Conservation (phyloP, 2,113 vertebrate species). For the Meriones unguiculatus region DNA sequence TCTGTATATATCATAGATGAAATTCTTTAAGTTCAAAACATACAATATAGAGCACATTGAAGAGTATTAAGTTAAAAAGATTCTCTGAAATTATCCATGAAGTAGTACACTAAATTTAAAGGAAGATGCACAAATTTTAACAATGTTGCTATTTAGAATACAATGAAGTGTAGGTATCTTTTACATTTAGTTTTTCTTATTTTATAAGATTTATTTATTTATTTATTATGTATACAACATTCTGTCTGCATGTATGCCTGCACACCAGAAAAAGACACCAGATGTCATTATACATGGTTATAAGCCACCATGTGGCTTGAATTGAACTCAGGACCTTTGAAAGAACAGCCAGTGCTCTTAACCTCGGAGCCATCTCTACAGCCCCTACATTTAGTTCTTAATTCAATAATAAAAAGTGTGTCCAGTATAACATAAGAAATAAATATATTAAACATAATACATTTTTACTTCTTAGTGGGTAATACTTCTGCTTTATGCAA, state of each 20-base stretch:
- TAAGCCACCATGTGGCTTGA: too few species aligned
- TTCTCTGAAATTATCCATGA: background rate
- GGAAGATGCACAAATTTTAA: background rate
- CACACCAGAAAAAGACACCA: too few species aligned
- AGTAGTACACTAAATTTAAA: background rate
- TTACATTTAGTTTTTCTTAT: background rate
- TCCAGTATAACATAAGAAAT: background rate
- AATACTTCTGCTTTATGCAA: background rate
- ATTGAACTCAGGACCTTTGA: too few species aligned
- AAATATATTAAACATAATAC: background rate
- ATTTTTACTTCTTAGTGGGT: background rate
- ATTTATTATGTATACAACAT: too few species aligned
- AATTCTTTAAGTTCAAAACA: slow-evolving; percentile 36
- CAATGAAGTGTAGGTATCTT: background rate
- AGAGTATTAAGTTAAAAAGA: background rate
- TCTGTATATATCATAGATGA: background rate
- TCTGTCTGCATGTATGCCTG: too few species aligned
- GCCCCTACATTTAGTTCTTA: background rate
- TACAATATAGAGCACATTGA: background rate
- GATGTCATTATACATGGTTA: too few species aligned
- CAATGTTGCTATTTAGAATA: background rate
- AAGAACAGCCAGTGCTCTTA: too few species aligned
- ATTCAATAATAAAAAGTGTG: background rate
- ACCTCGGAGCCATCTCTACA: too few species aligned
- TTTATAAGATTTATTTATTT: too few species aligned